These are phyloP conservation scores for Syngnathus acus DNA, from an alignment of 2,797 vertebrate species.

Conservation along the genomic window DNA sequence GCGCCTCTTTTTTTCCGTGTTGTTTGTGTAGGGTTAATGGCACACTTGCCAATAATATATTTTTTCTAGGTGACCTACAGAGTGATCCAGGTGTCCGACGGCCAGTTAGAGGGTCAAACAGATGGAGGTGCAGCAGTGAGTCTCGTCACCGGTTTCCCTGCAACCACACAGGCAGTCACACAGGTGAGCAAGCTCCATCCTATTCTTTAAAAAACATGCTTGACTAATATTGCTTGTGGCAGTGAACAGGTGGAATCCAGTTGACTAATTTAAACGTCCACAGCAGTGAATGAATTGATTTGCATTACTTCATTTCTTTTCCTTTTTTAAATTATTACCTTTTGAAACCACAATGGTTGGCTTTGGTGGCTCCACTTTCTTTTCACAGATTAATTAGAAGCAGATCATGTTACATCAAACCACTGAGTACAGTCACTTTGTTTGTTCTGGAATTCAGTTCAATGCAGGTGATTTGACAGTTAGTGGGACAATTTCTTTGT, in stretches of 20 bases:
- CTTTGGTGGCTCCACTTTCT: not conserved
- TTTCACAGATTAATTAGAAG: not conserved
- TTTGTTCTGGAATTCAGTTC: not conserved
- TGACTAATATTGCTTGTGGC: too few relatives aligned
- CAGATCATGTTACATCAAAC: not conserved
- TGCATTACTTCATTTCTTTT: too few relatives aligned
- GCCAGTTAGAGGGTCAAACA: slow-evolving; percentile 84
- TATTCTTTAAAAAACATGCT: too few relatives aligned
- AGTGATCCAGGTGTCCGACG: slow-evolving; percentile 90
- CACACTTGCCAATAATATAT: not conserved
- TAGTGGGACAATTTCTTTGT: not conserved
- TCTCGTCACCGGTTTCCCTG: slow-evolving; percentile 85
- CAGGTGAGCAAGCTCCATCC: slow-evolving; percentile 43
- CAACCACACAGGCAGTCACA: slow-evolving; percentile 74
- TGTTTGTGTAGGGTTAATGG: not conserved
- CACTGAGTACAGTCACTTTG: not conserved
- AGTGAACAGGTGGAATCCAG: too few relatives aligned
- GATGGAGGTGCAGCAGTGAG: slow-evolving; percentile 84
- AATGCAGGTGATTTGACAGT: not conserved
- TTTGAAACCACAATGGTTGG: too few relatives aligned
- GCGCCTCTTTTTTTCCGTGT: not conserved
- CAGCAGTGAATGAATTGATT: too few relatives aligned
- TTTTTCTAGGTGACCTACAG: slow-evolving; percentile 83
- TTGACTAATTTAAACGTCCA: too few relatives aligned
- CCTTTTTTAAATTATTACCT: too few relatives aligned